These are phyloP conservation scores for Phylloscopus trochiloides DNA, from an alignment of 2,113 vertebrate genomes.

Conservation along the genomic window DNA sequence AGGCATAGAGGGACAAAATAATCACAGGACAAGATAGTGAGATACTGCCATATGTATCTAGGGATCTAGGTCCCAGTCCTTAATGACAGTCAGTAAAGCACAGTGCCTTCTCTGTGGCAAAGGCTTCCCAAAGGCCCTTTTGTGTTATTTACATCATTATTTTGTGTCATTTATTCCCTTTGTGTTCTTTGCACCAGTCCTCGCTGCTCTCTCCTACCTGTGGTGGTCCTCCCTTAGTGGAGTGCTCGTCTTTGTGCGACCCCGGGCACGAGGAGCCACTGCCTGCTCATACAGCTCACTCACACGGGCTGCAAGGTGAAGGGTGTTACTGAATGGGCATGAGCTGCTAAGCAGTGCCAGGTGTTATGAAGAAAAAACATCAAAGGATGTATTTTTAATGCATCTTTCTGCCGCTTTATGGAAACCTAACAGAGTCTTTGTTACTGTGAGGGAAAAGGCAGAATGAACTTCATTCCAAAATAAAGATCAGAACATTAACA, in stretches of 20 bases:
- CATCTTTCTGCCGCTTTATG: background rate
- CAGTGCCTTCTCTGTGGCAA: background rate
- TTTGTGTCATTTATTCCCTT: background rate
- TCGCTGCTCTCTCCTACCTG: conserved; percentile 52
- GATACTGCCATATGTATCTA: background rate
- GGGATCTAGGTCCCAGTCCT: background rate
- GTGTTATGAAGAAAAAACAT: background rate
- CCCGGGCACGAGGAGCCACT: background rate
- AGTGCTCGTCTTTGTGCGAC: background rate
- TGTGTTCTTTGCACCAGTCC: background rate
- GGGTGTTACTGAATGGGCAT: background rate
- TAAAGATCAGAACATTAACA: background rate
- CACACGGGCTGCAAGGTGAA: conserved; percentile 64
- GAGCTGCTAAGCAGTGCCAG: background rate
- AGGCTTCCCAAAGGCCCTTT: background rate
- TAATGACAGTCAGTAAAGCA: background rate
- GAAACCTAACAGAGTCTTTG: background rate
- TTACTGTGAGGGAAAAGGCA: background rate
- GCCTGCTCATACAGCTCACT: conserved; percentile 60
- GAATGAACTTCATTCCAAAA: background rate
- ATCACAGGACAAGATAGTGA: background rate
- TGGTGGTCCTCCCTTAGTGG: background rate
- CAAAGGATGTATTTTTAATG: background rate
- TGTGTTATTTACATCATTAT: background rate
- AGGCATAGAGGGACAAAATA: background rate